Base-by-base conservation (phyloP, 2,113 vertebrate genomes). In the Lucifuga dentata region DNA sequence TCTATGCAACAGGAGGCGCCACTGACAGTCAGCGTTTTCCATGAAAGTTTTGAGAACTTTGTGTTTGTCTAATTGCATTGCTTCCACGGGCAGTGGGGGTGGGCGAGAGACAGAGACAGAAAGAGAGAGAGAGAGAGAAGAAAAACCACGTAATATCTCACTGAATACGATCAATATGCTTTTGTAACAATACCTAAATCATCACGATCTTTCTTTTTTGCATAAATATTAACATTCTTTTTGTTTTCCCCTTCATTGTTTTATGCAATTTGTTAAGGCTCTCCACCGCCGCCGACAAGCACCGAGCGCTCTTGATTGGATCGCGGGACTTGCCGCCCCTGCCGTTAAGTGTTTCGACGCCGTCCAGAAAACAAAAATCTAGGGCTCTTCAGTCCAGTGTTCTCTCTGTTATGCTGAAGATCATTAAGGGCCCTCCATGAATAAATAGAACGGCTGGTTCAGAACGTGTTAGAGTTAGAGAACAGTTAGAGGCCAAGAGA, bases 1-100 rank as follows among this genome's bases (percentile, higher is more conserved):
- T 3, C 21, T 20, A 69, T 73, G 52, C 52, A 78, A 75, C 73
- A 41, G 79, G 59, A 46, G 80, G 73, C 60, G 62, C 52, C 20
- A 15, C 68, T n/a, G 69, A 81, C 80, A 60, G 85, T 86, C 70
- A 80, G 84, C 69, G 33, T 66, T 83, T 86, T 85, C 81, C 76
- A 67, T 50, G 58, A 57, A 74, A 60, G 55, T 51, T 84, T 80
- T 62, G 73, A 81, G 58, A 84, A 85, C 81, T 76, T 52, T 89
- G 86, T 91, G 68, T 90, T 88, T 90, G 89, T 90, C 77, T 90
- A 90, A 90, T 91, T 90, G 88, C 90, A 90, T 91, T 84, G 85
- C 83, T 90, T 91, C 89, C 89, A 89, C 86, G 80, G 78, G 63
- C 57, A 38, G 76, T 5, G 24, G 51, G 38, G 33, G 63, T 61